Evolutionary conservation across 92 coral and sea anemone genomes (phyloP), one percentile per base, ranked within the genome.

Genomic region (Epizoanthus stellaris): DNA sequence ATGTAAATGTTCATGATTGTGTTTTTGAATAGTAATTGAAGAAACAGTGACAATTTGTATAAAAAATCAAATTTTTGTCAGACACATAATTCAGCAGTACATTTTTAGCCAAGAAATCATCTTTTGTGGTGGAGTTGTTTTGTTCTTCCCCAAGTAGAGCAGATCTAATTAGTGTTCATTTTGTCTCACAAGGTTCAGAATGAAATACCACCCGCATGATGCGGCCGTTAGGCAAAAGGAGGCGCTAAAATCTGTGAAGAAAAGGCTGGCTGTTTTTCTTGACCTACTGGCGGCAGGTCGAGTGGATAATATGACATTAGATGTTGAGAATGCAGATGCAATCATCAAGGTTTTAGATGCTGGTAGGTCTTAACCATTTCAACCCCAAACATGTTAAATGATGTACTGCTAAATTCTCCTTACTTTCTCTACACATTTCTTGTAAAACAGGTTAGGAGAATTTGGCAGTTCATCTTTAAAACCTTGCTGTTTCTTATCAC

Each of bases 311-410:
- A 10, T 92, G 80, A 86, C 93, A 20, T 58, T 96, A 65, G 95
- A 95, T 65, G 71, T 88, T 43, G 99, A 96, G 52, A 94, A 96
- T 75, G 82, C 92, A n/a, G 98, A 96, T 71, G 97, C 91, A 39
- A 92, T 96, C 47, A 89, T 93, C 49, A 96, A 96, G 73, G 88
- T 96, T 61, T 91, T 96, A 62, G 99, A 96, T 89, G 93, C 99
- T 67, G 98, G 99, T 95, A 82, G 4, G 68, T 19, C n/a, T 21
- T 21, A 3, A 21, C 14, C 38, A 7, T 20, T 20, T 7, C 70
- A 65, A 13, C 8, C 53, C 53, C 10, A 1, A 47, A 47, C 53
- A 47, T 9, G 4, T 1, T 5, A 47, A 47, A 1, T 47, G 9
- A 47, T 6, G 53, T 5, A 6, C 53, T 47, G 53, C 8, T 47